A percentile compares a stretch with the other conserved stretches of the same genome.
These are phyloP conservation scores for Hoplodrina ambigua DNA, from an alignment of 2,888 invertebrate species.

Conservation along the genomic window DNA sequence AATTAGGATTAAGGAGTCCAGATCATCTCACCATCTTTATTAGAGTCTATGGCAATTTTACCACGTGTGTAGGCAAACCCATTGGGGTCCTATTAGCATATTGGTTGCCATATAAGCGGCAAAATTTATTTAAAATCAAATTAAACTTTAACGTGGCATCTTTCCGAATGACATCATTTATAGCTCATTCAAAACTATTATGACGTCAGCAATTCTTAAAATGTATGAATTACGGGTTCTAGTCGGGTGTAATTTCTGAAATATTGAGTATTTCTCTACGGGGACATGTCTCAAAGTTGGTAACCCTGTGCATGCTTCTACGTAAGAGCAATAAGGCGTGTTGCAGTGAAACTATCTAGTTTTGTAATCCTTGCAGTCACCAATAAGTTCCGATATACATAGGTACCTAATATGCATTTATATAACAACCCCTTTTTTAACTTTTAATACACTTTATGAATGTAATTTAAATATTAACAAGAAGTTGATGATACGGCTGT, in stretches of 20 bases:
- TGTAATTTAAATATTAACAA: slow-evolving; percentile 48
- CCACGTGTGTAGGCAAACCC: neutral
- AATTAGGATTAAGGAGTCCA: neutral
- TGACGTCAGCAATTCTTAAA: neutral
- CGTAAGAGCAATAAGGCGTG: slow-evolving; percentile 63
- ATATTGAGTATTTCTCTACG: neutral
- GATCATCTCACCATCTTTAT: neutral
- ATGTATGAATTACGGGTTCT: neutral
- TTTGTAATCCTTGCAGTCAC: slow-evolving; percentile 62
- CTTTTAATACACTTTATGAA: slow-evolving; percentile 39
- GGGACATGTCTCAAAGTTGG: slow-evolving; percentile 20
- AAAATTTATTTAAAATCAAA: too few species aligned
- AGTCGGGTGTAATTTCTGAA: neutral
- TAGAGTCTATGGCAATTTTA: neutral
- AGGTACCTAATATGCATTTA: slow-evolving; percentile 48
- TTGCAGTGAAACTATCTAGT: slow-evolving; percentile 62
- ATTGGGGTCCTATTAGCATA: neutral
- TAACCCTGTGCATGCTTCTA: slow-evolving; percentile 50
- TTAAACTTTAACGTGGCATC: neutral
- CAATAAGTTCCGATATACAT: slow-evolving; percentile 49
- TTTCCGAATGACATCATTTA: neutral
- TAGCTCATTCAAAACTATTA: neutral
- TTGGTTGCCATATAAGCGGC: too few species aligned
- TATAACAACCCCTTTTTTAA: slow-evolving; percentile 60
- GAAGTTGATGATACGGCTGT: slow-evolving; percentile 31